Evolutionary conservation across 2,888 invertebrate genomes (phyloP).

Genomic region (Pollenia labialis): DNA sequence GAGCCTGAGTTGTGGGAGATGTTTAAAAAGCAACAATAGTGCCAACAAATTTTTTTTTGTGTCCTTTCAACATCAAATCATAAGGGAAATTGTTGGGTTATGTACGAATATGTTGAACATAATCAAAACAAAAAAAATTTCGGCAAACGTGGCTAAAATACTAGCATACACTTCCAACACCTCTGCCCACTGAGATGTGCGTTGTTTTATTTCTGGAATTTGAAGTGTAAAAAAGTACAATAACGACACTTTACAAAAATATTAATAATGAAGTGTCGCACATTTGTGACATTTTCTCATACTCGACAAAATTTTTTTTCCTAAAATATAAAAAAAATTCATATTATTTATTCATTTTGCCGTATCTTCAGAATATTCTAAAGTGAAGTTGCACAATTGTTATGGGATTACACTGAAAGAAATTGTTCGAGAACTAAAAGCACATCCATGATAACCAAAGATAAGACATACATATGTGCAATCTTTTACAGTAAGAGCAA

Average conservation of each 20-base stretch:
- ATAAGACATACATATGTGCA: no score
- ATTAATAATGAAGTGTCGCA: slow-evolving; percentile 65
- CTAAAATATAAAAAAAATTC: neutral
- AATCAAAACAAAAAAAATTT: slow-evolving; percentile 5
- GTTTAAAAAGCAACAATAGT: slow-evolving; percentile 37
- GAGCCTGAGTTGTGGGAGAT: neutral
- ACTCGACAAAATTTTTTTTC: neutral
- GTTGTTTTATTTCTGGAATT: slow-evolving; percentile 9
- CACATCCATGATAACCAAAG: no score
- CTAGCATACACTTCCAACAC: neutral
- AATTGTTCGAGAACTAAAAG: neutral
- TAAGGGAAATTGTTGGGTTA: slow-evolving; percentile 26
- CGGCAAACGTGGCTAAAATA: slow-evolving; percentile 36
- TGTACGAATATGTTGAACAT: slow-evolving; percentile 1
- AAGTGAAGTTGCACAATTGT: slow-evolving; percentile 31
- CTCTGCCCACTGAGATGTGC: neutral
- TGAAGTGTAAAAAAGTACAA: neutral
- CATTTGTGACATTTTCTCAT: slow-evolving; percentile 54
- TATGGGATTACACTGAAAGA: slow-evolving; percentile 24
- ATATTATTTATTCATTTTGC: slow-evolving; percentile 29
- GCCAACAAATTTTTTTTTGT: neutral
- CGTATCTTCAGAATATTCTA: slow-evolving; percentile 5
- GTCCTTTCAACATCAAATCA: slow-evolving; percentile 8
- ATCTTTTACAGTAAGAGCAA: no score
- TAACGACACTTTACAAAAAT: slow-evolving; percentile 25